Conservation (phyloP, 2,888 invertebrate genomes). For the Melanostoma scalare region DNA sequence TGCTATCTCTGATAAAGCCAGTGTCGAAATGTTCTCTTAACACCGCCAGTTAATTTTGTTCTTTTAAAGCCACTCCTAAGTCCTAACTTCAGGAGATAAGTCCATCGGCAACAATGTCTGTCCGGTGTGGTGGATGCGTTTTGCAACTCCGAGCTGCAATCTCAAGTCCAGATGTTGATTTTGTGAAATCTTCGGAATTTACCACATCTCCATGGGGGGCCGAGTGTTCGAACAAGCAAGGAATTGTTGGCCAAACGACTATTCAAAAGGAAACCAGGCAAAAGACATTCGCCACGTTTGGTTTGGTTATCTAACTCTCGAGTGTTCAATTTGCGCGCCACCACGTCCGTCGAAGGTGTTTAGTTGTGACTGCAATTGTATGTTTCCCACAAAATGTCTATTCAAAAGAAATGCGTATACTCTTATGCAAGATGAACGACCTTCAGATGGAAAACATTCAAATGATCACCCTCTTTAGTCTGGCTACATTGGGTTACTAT, state of each 20-base stretch:
- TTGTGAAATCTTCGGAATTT: background rate
- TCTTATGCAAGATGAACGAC: conserved; percentile 25
- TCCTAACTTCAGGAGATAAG: background rate
- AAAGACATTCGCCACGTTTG: conserved; percentile 44
- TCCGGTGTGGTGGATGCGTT: conserved; percentile 7
- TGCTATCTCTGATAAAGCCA: background rate
- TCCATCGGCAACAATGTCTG: conserved; percentile 4
- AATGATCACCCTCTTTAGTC: conserved; percentile 2
- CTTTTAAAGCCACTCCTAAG: background rate
- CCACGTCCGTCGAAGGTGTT: conserved; percentile 18
- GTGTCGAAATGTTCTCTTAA: conserved; percentile 4
- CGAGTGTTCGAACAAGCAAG: background rate
- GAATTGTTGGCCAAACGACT: conserved; percentile 6
- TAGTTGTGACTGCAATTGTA: background rate
- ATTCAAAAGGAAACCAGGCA: conserved; percentile 34
- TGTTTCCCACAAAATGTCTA: conserved; percentile 21
- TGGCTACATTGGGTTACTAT: background rate
- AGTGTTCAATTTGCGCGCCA: conserved; percentile 40
- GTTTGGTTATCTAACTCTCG: conserved; percentile 54
- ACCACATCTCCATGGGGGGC: conserved; percentile 8
- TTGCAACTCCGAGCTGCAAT: conserved; percentile 1
- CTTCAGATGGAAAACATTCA: conserved; percentile 15
- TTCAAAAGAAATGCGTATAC: conserved; percentile 8
- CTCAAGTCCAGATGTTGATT: conserved; percentile 18
- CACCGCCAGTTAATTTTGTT: conserved; percentile 2